Evolutionary conservation across 2,797 vertebrate genomes (phyloP).

Genomic region (Botia almorhae): DNA sequence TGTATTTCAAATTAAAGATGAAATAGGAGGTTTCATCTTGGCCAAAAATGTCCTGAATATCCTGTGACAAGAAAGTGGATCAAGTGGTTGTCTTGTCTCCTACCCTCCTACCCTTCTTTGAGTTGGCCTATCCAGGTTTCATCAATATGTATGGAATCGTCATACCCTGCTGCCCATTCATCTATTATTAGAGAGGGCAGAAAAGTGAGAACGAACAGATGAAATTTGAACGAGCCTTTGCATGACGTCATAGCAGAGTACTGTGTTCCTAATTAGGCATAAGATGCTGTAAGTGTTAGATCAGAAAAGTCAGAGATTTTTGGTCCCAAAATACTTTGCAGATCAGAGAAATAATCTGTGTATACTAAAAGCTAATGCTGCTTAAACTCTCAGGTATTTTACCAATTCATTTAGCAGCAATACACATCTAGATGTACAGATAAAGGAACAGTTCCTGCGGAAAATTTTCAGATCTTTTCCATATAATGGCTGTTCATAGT

Average conservation of each 20-base stretch:
- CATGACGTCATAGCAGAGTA: constrained; percentile 37
- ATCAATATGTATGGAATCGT: constrained; percentile 57
- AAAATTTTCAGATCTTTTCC: too few species aligned
- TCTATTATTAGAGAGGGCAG: constrained; percentile 56
- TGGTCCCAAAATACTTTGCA: neutral
- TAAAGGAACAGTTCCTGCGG: too few species aligned
- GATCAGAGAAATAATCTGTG: neutral
- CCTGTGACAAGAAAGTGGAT: constrained; percentile 3
- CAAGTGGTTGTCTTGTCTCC: constrained; percentile 33
- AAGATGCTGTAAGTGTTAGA: neutral
- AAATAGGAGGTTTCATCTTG: neutral
- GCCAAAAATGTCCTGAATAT: neutral
- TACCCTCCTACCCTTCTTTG: constrained; percentile 14
- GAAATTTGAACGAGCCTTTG: constrained; percentile 49
- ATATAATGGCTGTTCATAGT: too few species aligned
- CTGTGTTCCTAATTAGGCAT: constrained; percentile 49
- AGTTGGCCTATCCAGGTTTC: constrained; percentile 39
- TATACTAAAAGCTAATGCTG: too few species aligned
- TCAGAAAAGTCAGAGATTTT: neutral
- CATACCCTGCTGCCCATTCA: constrained; percentile 32
- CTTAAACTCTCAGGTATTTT: too few species aligned
- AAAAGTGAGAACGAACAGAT: constrained; percentile 64
- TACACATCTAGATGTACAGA: too few species aligned
- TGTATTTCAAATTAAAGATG: neutral
- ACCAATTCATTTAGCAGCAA: too few species aligned